Percentiles rank a stretch among this genome's conserved stretches.
phyloP scores from a whole-genome alignment of 2,113 vertebrate species.

The Muntiacus reevesi region DNA sequence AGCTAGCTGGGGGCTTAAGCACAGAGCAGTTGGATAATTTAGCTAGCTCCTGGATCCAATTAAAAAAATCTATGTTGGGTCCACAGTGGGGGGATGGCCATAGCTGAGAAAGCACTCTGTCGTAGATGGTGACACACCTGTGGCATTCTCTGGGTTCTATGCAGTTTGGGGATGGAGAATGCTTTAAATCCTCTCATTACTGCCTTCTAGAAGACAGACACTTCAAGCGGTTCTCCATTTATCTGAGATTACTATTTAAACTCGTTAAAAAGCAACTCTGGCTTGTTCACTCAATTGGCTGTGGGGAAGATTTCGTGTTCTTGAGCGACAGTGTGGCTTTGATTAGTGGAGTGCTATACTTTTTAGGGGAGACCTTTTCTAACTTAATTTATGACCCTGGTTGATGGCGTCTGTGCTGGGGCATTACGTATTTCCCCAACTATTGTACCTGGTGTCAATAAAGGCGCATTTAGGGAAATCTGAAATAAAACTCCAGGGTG shows the following conservation, averaged over 20 bases:
- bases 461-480: slow-evolving; percentile 62
- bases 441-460: slow-evolving; percentile 44
- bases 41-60: slow-evolving; percentile 84
- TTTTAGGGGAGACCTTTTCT: slow-evolving; percentile 57
- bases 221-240: slow-evolving; percentile 73
- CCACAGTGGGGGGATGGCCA: slow-evolving; percentile 78
- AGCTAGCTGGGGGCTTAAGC: slow-evolving; percentile 80
- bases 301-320: slow-evolving; percentile 59
- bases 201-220: slow-evolving; percentile 67
- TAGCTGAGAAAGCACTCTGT: slow-evolving; percentile 57
- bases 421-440: slow-evolving; percentile 14
- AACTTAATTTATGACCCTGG: slow-evolving; percentile 47
- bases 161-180: slow-evolving; percentile 60
- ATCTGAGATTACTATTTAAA: slow-evolving; percentile 80
- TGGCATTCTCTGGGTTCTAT: slow-evolving; percentile 60
- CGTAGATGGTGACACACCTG: slow-evolving; percentile 77
- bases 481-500: slow-evolving; percentile 48
- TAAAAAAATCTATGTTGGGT: slow-evolving; percentile 79
- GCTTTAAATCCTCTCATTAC: slow-evolving; percentile 79
- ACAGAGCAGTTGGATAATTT: slow-evolving; percentile 83
- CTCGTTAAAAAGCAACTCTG: slow-evolving; percentile 73
- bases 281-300: slow-evolving; percentile 60
- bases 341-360: slow-evolving; percentile 61
- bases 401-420: slow-evolving; percentile 23
- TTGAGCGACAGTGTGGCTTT: slow-evolving; percentile 51